phyloP scores from a whole-genome alignment of 2,888 invertebrate genomes.

The Leptopilina drosophilae region DNA sequence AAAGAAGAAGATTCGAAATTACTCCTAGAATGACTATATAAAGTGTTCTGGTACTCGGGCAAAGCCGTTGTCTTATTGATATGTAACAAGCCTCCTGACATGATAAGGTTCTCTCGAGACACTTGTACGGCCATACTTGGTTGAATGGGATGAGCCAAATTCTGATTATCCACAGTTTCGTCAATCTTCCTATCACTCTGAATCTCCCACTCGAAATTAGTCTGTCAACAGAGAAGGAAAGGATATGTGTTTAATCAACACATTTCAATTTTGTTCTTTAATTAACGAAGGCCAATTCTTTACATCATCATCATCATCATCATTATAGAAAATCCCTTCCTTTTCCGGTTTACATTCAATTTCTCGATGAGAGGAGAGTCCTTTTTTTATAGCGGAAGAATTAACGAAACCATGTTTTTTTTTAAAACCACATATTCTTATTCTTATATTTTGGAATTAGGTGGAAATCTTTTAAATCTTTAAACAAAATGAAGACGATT shows the following conservation, averaged over 20 bases:
- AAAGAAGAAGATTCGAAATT: slow-evolving; percentile 40
- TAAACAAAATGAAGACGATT: no score
- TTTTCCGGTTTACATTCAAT: slow-evolving; percentile 74
- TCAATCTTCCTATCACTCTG: slow-evolving; percentile 77
- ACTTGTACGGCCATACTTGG: slow-evolving; percentile 58
- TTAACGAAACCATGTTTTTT: slow-evolving; percentile 61
- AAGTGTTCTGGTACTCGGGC: slow-evolving; percentile 51
- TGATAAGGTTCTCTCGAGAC: slow-evolving; percentile 55
- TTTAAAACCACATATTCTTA: slow-evolving; percentile 6
- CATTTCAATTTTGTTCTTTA: slow-evolving; percentile 66
- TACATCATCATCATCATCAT: slow-evolving; percentile 47
- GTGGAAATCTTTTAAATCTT: no score
- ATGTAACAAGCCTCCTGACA: slow-evolving; percentile 67
- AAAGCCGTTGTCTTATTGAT: slow-evolving; percentile 63
- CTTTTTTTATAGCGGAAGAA: slow-evolving; percentile 57
- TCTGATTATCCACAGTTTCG: slow-evolving; percentile 72
- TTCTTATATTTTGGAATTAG: no score
- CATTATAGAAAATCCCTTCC: slow-evolving; percentile 77
- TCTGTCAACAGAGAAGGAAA: slow-evolving; percentile 86
- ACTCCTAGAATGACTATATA: slow-evolving; percentile 48
- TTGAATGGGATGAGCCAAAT: slow-evolving; percentile 64
- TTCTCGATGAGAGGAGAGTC: slow-evolving; percentile 51
- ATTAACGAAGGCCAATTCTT: slow-evolving; percentile 63
- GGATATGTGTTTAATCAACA: slow-evolving; percentile 77
- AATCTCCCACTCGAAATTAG: slow-evolving; percentile 78